Evolutionary conservation across 2,113 vertebrate genomes (phyloP).

Genomic region (Oryzias javanicus): DNA sequence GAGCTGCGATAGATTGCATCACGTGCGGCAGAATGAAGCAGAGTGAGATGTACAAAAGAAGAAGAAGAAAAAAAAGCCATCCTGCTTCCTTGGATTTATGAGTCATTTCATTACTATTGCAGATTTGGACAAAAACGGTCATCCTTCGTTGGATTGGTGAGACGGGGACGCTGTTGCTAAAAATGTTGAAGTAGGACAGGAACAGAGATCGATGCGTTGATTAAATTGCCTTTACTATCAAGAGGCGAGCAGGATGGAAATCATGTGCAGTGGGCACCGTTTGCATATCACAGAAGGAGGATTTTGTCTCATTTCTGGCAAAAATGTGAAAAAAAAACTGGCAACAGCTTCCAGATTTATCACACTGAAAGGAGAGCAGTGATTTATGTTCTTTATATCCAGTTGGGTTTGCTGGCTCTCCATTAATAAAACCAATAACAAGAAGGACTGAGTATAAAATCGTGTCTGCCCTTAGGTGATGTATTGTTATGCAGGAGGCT

Average conservation of each 20-base stretch:
- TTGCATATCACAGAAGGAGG: constrained; percentile 19
- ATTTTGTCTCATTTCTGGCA: constrained; percentile 3
- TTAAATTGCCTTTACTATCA: neutral
- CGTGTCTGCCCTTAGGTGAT: constrained; percentile 39
- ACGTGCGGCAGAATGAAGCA: constrained; percentile 28
- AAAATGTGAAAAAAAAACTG: neutral
- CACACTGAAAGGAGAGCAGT: constrained; percentile 7
- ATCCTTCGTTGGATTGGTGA: neutral
- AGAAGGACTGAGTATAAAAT: constrained; percentile 35
- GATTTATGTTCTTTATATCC: constrained; percentile 38
- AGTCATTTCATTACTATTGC: neutral
- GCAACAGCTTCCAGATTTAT: neutral
- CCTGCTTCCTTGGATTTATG: constrained; percentile 2
- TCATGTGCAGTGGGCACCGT: constrained; percentile 1
- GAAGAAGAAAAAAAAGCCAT: constrained; percentile 4
- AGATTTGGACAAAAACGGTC: constrained; percentile 1
- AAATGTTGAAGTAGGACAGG: constrained; percentile 16
- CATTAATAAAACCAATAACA: constrained; percentile 64
- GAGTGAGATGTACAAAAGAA: constrained; percentile 26
- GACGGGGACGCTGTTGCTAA: constrained; percentile 8
- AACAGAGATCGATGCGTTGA: constrained; percentile 13
- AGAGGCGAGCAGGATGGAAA: constrained; percentile 17
- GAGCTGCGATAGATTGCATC: constrained; percentile 55
- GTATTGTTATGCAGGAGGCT: constrained; percentile 30
- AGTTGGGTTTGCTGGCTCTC: constrained; percentile 30